Percentiles rank a stretch among this genome's conserved stretches.
These are phyloP conservation scores for Drosophila eugracilis DNA, from an alignment of 1,140 invertebrate species.

Conservation along the genomic window DNA sequence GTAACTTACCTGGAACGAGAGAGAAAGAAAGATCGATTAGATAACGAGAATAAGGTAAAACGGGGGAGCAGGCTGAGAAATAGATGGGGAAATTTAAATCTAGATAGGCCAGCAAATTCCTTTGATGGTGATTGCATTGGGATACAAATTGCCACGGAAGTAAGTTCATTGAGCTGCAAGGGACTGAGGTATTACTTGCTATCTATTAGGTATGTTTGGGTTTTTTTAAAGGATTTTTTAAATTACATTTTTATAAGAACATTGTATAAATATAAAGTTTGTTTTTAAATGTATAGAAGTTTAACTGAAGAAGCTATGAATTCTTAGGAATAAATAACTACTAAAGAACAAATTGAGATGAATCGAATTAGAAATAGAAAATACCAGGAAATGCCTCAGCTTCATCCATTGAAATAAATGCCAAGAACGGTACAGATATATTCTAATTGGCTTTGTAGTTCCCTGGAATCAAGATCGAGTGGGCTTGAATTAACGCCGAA, in stretches of 20 bases:
- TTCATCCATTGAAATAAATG: background rate
- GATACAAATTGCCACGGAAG: slow-evolving; percentile 9
- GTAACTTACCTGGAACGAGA: slow-evolving; percentile 61
- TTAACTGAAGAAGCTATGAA: background rate
- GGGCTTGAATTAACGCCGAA: slow-evolving; percentile 24
- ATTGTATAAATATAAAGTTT: too few relatives aligned
- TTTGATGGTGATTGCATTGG: slow-evolving; percentile 32
- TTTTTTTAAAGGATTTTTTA: too few relatives aligned
- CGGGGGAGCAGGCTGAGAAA: background rate
- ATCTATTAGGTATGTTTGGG: background rate
- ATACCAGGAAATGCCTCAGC: slow-evolving; percentile 1
- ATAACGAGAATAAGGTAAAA: slow-evolving; percentile 14
- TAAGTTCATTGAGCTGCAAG: background rate
- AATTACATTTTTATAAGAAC: too few relatives aligned
- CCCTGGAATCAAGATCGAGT: slow-evolving; percentile 24
- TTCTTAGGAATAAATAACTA: background rate
- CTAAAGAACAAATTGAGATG: background rate
- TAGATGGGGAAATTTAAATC: slow-evolving; percentile 15
- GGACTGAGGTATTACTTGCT: background rate
- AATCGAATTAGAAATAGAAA: slow-evolving; percentile 2
- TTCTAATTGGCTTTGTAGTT: slow-evolving; percentile 22
- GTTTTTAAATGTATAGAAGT: too few relatives aligned
- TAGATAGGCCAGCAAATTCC: slow-evolving; percentile 16
- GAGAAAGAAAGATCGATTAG: slow-evolving; percentile 29
- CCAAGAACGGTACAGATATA: background rate